These are phyloP conservation scores for Myiagra hebetior DNA, from an alignment of 2,113 vertebrate genomes.

Conservation along the genomic window DNA sequence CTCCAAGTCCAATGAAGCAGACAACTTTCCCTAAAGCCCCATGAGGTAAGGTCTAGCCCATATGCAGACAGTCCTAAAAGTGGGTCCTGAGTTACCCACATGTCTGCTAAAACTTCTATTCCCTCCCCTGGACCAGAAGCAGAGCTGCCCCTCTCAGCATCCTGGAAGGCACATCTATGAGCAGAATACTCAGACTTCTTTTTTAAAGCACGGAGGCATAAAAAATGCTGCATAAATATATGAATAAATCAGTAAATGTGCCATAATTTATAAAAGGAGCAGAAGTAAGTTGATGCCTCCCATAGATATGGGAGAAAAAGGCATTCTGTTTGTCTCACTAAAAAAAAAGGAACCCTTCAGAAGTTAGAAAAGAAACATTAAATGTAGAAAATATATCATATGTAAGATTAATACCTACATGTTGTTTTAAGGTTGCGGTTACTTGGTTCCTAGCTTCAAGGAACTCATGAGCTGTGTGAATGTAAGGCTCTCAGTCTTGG, in stretches of 20 bases:
- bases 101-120: not conserved
- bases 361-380: not conserved
- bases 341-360: not conserved
- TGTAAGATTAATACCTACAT: not conserved
- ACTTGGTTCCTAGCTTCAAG: not conserved
- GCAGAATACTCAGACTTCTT: not conserved
- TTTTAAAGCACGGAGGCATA: not conserved
- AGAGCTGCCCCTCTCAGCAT: not conserved
- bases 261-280: not conserved
- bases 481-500: not conserved
- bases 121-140: not conserved
- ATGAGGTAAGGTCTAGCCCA: not conserved
- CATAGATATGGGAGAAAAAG: not conserved
- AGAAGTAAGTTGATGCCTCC: not conserved
- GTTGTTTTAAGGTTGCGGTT: not conserved
- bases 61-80: not conserved
- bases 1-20: not conserved
- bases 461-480: not conserved
- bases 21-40: not conserved
- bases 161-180: not conserved
- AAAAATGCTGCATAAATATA: not conserved
- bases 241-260: not conserved
- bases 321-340: not conserved
- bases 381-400: not conserved
- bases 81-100: not conserved